Conservation (phyloP, 1,140 invertebrate genomes). For the Drosophila grimshawi region DNA sequence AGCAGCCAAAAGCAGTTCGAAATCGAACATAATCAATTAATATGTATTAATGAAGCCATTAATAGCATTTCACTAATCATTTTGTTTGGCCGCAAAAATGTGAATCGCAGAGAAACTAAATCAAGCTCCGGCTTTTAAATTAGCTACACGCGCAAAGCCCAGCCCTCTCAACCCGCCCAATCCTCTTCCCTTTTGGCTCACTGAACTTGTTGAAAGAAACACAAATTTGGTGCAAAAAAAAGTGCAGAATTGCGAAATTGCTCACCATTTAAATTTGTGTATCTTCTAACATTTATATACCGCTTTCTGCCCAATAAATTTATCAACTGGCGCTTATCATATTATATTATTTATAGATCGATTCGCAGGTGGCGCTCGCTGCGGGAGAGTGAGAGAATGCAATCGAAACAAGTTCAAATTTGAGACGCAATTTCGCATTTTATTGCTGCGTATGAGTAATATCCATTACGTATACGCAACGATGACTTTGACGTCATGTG, state of each 20-base stretch:
- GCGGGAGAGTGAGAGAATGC: constrained; percentile 14
- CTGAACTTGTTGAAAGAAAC: neutral
- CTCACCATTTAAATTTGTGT: neutral
- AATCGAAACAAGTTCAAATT: constrained; percentile 18
- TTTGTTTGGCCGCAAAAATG: constrained; percentile 69
- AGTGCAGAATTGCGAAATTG: constrained; percentile 32
- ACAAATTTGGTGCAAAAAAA: constrained; percentile 30
- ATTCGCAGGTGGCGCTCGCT: too few species aligned
- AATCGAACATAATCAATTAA: constrained; percentile 64
- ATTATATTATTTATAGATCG: constrained; percentile 12
- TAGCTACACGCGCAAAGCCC: constrained; percentile 66
- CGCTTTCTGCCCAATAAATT: constrained; percentile 3
- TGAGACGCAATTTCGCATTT: constrained; percentile 33
- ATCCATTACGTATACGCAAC: constrained; percentile 37
- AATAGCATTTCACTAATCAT: constrained; percentile 79
- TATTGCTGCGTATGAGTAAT: constrained; percentile 45
- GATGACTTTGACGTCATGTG: constrained; percentile 11
- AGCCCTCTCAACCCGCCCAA: neutral
- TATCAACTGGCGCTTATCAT: constrained; percentile 31
- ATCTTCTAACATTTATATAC: neutral
- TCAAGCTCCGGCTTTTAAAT: constrained; percentile 49
- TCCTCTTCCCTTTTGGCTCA: neutral
- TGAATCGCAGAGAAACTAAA: constrained; percentile 30
- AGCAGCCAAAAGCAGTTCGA: neutral
- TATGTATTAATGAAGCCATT: constrained; percentile 71